Conservation (phyloP, 2,797 vertebrate species). For the Periophthalmus magnuspinnatus region DNA sequence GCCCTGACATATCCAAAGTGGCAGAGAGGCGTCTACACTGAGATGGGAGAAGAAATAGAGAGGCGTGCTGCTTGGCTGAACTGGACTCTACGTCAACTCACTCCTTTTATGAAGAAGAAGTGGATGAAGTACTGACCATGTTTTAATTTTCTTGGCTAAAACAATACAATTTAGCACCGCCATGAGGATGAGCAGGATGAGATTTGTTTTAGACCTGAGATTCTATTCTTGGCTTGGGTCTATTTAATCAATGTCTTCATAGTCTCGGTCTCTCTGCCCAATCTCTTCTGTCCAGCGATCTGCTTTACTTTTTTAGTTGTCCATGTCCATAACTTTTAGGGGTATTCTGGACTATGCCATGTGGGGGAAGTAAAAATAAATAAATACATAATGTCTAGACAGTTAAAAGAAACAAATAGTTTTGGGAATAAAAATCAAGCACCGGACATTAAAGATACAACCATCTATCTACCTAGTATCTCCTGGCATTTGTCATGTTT, state of each 20-base stretch:
- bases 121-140: slow-evolving; percentile 17
- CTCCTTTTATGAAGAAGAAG: slow-evolving; percentile 18
- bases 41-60: slow-evolving; percentile 33
- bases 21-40: slow-evolving; percentile 65
- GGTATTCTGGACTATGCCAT: not conserved
- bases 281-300: not conserved
- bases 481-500: slow-evolving; percentile 25
- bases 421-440: not conserved
- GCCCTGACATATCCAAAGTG: slow-evolving; percentile 85
- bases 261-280: not conserved
- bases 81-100: slow-evolving; percentile 28
- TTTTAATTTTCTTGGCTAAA: slow-evolving; percentile 45
- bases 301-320: not conserved
- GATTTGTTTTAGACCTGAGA: not conserved
- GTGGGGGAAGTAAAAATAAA: too few species aligned
- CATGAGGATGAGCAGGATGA: slow-evolving; percentile 48
- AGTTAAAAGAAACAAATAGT: too few species aligned
- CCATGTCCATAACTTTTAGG: not conserved
- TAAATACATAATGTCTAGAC: too few species aligned
- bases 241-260: not conserved
- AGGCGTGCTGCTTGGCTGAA: slow-evolving; percentile 36
- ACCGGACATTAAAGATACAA: too few species aligned
- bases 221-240: not conserved
- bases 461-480: not conserved
- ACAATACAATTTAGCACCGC: slow-evolving; percentile 59